Base-by-base conservation (phyloP, 2,113 vertebrate genomes). In the Acanthochromis polyacanthus region DNA sequence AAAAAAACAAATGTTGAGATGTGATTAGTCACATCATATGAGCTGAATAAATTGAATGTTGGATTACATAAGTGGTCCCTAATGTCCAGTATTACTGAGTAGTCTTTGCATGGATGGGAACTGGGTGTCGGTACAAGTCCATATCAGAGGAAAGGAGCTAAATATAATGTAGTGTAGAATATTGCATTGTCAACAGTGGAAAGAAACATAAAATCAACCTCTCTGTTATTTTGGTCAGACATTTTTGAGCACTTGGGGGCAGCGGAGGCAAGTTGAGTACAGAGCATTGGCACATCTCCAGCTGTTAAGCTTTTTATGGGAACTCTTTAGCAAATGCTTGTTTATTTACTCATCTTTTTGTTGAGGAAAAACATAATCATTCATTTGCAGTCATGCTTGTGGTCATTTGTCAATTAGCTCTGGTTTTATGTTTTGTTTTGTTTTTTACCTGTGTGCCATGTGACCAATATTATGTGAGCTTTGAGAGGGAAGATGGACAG, bases 31-130 rank as follows among this genome's bases (percentile, higher is more conserved):
- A 48, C 1, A 71, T 50, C 25, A 60, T 10, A 38, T 53, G 28
- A 53, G 22, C 6, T 9, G 36, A 23, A 16, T 5, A 40, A 5
- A 20, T 68, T 25, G n/a, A 51, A 63, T 3, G 15, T 20, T 23
- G 22, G 43, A 62, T 62, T 28, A 68, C 15, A 64, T 23, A 65
- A 79, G 40, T 4, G 4, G 40, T 43, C 40, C 40, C 40, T 43
- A 1, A 28, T 28, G 70, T 61, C 48, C 59, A 56, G 40, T 17
- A 10, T 2, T 10, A 11, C 38, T 25, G 28, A 53, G 69, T 3
- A 15, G 40, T 43, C 40, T 15, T 43, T 43, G 40, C 12, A 15
- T 15, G 11, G 32, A 8, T 36, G 32, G 32, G 40, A 43, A 43
- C 40, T 15, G 40, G 30, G 3, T 23, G 36, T 53, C 46, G 1